These are phyloP conservation scores for Platyscapa corneri DNA, from an alignment of 1,140 invertebrate species.

Conservation along the genomic window DNA sequence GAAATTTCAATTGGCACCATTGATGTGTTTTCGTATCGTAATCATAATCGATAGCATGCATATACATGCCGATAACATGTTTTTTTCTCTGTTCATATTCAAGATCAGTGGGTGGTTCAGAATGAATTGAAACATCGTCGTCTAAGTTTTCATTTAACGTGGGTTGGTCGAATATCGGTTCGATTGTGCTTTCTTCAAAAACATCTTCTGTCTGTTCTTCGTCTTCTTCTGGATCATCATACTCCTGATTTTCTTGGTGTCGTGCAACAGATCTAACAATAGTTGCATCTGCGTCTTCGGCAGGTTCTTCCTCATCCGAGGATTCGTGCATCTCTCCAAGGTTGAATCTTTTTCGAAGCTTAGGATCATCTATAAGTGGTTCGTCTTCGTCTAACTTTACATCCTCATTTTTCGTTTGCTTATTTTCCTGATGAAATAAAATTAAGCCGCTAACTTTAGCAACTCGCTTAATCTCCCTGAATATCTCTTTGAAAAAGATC, in stretches of 20 bases:
- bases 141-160: conserved; percentile 70
- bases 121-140: conserved; percentile 48
- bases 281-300: conserved; percentile 78
- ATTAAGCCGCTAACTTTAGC: conserved; percentile 68
- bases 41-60: conserved; percentile 79
- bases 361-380: conserved; percentile 58
- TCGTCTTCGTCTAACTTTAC: conserved; percentile 65
- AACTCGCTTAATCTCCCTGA: conserved; percentile 75
- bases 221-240: conserved; percentile 87
- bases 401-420: conserved; percentile 71
- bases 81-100: conserved; percentile 66
- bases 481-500: conserved; percentile 79
- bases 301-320: conserved; percentile 78
- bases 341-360: conserved; percentile 52
- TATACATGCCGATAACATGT: conserved; percentile 67
- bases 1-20: conserved; percentile 85
- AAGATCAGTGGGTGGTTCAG: conserved; percentile 61
- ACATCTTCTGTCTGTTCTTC: conserved; percentile 75
- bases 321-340: conserved; percentile 76
- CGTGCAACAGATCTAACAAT: conserved; percentile 75
- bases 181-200: conserved; percentile 68
- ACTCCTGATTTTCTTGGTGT: conserved; percentile 81
- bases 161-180: conserved; percentile 26
- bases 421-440: conserved; percentile 66
- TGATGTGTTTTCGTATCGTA: conserved; percentile 82